phyloP scores from a whole-genome alignment of 2,888 invertebrate genomes.

The Erynnis tages region DNA sequence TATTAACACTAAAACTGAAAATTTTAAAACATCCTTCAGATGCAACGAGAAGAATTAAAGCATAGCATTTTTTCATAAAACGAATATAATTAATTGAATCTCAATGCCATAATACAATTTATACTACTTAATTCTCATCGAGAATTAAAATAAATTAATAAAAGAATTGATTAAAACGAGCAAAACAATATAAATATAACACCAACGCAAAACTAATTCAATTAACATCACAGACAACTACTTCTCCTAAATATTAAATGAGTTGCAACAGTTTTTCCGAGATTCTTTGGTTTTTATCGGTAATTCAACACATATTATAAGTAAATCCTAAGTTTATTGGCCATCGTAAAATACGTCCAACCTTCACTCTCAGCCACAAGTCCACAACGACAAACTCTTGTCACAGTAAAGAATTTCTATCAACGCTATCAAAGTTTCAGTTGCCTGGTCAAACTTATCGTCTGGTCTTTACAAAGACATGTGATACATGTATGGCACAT shows the following conservation, averaged over 20 bases:
- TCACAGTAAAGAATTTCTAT: too few species aligned
- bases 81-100: too few species aligned
- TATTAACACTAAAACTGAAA: too few species aligned
- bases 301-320: constrained; percentile 15
- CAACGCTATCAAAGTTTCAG: too few species aligned
- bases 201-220: constrained; percentile 54
- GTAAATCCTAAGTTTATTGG: constrained; percentile 11
- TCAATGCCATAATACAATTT: neutral
- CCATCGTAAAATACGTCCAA: constrained; percentile 9
- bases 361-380: too few species aligned
- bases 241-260: constrained; percentile 57
- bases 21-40: too few species aligned
- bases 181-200: constrained; percentile 29
- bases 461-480: too few species aligned
- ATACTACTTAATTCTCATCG: neutral
- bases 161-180: constrained; percentile 24
- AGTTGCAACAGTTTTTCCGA: constrained; percentile 55
- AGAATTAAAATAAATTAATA: constrained; percentile 1
- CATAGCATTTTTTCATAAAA: too few species aligned
- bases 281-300: constrained; percentile 51
- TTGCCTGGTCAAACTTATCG: too few species aligned
- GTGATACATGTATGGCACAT: too few species aligned
- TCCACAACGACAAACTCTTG: too few species aligned
- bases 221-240: constrained; percentile 76
- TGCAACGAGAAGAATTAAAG: too few species aligned